Evolutionary conservation across 2,113 vertebrate genomes (phyloP).

Genomic region (Columba janthina): DNA sequence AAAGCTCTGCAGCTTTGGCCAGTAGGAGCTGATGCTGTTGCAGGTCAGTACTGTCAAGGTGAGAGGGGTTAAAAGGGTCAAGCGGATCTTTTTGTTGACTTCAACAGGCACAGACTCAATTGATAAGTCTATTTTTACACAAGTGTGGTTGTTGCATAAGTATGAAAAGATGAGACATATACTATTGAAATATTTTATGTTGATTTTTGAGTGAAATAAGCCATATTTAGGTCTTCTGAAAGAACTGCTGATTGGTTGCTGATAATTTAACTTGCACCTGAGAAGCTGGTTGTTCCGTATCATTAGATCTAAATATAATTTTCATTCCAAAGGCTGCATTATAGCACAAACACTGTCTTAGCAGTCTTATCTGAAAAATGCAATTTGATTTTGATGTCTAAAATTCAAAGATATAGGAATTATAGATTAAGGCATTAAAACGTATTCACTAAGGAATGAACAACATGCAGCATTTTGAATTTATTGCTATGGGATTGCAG

Average conservation of each 20-base stretch:
- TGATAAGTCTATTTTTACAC: neutral
- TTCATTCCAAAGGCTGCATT: neutral
- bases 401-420: neutral
- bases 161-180: neutral
- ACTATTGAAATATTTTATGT: neutral
- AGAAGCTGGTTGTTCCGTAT: neutral
- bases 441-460: neutral
- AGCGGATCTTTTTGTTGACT: neutral
- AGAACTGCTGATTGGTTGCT: neutral
- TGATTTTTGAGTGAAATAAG: neutral
- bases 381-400: constrained; percentile 22
- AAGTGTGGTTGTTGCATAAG: neutral
- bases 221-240: neutral
- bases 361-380: neutral
- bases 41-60: neutral
- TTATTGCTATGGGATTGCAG: constrained; percentile 50
- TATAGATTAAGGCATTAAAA: neutral
- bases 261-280: neutral
- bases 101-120: neutral
- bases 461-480: constrained; percentile 14
- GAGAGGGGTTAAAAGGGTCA: neutral
- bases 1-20: neutral
- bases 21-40: neutral
- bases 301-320: neutral
- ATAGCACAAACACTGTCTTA: neutral